Conservation (phyloP, 2,888 invertebrate species). For the Scaptomyza parva region DNA sequence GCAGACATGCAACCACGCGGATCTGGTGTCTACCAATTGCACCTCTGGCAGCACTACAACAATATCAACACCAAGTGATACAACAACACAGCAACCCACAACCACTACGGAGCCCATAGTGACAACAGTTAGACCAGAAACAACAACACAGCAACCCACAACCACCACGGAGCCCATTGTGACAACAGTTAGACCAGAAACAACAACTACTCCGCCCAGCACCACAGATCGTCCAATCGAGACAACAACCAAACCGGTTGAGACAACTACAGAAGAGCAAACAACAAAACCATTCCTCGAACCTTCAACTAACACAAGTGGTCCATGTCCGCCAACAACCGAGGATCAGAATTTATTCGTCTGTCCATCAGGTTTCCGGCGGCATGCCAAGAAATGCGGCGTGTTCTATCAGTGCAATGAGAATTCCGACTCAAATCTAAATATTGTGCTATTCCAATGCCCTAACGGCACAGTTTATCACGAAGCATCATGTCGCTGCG, state of each 20-base stretch:
- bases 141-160: slow-evolving; percentile 40
- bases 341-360: slow-evolving; percentile 90
- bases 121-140: slow-evolving; percentile 42
- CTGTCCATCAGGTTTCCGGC: slow-evolving; percentile 93
- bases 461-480: slow-evolving; percentile 92
- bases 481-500: slow-evolving; percentile 89
- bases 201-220: slow-evolving; percentile 36
- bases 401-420: slow-evolving; percentile 93
- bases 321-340: slow-evolving; percentile 77
- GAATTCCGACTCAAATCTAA: slow-evolving; percentile 89
- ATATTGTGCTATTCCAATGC: slow-evolving; percentile 90
- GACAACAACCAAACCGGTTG: slow-evolving; percentile 35
- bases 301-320: slow-evolving; percentile 41
- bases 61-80: slow-evolving; percentile 39
- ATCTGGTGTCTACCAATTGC: slow-evolving; percentile 80
- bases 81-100: slow-evolving; percentile 38
- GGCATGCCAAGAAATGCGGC: slow-evolving; percentile 93
- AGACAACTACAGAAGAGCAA: slow-evolving; percentile 42
- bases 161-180: slow-evolving; percentile 35
- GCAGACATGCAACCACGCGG: slow-evolving; percentile 85
- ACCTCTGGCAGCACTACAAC: slow-evolving; percentile 65
- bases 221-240: slow-evolving; percentile 31
- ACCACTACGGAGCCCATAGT: slow-evolving; percentile 35
- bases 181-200: slow-evolving; percentile 42
- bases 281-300: slow-evolving; percentile 17